Base-by-base conservation (phyloP, 2,888 invertebrate species). In the Venustoraphidia nigricollis region DNA sequence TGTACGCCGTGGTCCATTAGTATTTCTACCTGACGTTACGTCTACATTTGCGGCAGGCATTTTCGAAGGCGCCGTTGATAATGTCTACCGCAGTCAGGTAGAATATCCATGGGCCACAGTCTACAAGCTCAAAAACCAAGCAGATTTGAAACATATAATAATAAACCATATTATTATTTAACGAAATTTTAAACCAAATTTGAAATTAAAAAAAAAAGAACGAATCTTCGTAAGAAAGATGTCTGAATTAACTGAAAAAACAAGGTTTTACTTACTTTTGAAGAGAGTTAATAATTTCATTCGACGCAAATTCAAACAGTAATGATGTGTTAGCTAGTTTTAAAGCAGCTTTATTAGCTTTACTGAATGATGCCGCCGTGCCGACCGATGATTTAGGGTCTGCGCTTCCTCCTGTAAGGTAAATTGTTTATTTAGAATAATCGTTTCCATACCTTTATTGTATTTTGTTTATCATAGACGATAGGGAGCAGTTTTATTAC, bases 281-380 rank as follows among this genome's bases (percentile, higher is more conserved):
- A 27, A 80, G 64, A 3, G 79, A 77, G 59, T 85, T 85, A 10
- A 91, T 66, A 34, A 92, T 81, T 67, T 91, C 88, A 57, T 87
- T 85, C 1, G 92, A 90, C 0, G 90, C 86, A 53, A 88, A 79
- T 64, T 93, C 92, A 50, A 86, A 80, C 58, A 91, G 77, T 9
- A 91, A 72, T 0, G 92, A 93, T 0, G 86, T 83, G 59, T 93
- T 93, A 9, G 91, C 89, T 34, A 91, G 66, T 51, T 83, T 74
- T 9, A 92, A 65, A 1, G 93, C 89, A 58, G 86, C 83, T 61
- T 79, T 77, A 64, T 87, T 92, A 27, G 92, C 90, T 60, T 91
- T 90, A 49, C 88, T 89, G 67, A 92, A 91, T 0, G 90, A 89
- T 1, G 90, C 91, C 1, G 90, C 90, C 0, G 83, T 88, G 3